Evolutionary conservation across 1,140 invertebrate species (phyloP).

Genomic region (Trinorchestia longiramus): DNA sequence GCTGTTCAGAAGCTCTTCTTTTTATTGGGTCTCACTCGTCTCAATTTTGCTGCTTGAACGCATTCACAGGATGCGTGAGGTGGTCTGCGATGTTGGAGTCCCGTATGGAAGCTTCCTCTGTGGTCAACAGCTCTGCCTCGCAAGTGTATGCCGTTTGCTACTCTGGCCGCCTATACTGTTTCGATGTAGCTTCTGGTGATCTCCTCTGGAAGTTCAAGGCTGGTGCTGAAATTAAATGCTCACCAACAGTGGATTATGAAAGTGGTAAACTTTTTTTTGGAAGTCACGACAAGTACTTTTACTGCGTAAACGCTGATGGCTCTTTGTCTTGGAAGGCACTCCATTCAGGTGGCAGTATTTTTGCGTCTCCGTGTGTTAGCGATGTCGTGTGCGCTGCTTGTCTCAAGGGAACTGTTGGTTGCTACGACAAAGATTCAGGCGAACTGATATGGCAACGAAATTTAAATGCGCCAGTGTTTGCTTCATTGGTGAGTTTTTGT

Average conservation of each 20-base stretch:
- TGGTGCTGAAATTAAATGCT: slow-evolving; percentile 46
- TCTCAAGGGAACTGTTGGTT: neutral
- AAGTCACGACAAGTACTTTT: slow-evolving; percentile 16
- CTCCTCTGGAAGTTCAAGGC: slow-evolving; percentile 15
- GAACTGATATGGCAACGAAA: neutral
- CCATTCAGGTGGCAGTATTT: slow-evolving; percentile 13
- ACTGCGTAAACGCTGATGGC: neutral
- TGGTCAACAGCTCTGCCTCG: neutral
- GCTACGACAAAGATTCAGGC: neutral
- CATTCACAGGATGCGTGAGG: neutral
- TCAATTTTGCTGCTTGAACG: neutral
- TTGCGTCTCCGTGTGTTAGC: slow-evolving; percentile 1
- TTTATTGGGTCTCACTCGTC: slow-evolving; percentile 6
- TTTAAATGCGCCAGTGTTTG: slow-evolving; percentile 26
- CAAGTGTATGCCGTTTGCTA: slow-evolving; percentile 9
- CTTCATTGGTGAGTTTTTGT: neutral
- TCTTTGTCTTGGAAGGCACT: neutral
- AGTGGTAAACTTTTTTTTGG: neutral
- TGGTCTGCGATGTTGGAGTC: neutral
- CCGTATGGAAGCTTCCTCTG: slow-evolving; percentile 2
- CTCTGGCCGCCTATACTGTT: neutral
- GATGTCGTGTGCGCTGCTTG: neutral
- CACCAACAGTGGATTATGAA: neutral
- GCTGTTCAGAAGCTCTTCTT: neutral
- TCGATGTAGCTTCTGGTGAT: neutral